Evolutionary conservation across 2,113 vertebrate species (phyloP), one percentile per base, ranked within the genome.

Genomic region (Heteronetta atricapilla): DNA sequence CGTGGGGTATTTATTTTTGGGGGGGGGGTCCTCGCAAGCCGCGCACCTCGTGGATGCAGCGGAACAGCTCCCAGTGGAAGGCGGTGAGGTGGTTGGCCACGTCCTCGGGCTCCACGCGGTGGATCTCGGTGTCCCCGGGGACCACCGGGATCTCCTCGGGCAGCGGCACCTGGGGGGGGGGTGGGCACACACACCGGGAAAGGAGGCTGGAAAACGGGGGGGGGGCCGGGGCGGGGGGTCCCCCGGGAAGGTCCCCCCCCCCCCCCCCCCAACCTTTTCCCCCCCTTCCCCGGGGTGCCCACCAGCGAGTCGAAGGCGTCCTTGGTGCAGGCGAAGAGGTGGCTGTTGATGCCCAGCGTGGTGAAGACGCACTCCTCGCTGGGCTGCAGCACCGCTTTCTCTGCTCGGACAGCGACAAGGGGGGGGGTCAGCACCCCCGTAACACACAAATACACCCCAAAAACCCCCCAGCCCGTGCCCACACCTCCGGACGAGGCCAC

Each of bases 1-100:
- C n/a, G n/a, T n/a, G n/a, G n/a, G n/a, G n/a, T n/a, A n/a, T n/a
- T n/a, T n/a, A n/a, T n/a, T n/a, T n/a, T n/a, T n/a, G n/a, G n/a
- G n/a, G n/a, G n/a, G n/a, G n/a, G n/a, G n/a, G n/a, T n/a, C n/a
- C n/a, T n/a, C n/a, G n/a, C n/a, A n/a, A n/a, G n/a, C 22, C 29
- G 23, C 97, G 36, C 28, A 99, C 99, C 99, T 99, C 99, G 11
- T 99, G 99, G 88, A 99, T 98, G 31, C 99, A 99, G 96, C 99
- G 98, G 97, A 99, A 99, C 46, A 99, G 98, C 96, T 99, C 99
- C 99, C 99, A 99, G 98, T 99, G 99, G 58, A 99, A 99, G 88
- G 97, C 98, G 7, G 99, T 99, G 59, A 99, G 98, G 97, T 99
- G 99, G 97, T 98, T 99, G 97, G 99, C 98, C 4, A 99, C 97